Percentiles rank a stretch among this genome's conserved stretches.
Evolutionary conservation across 2,888 invertebrate species (phyloP).

Genomic region (Orthosia incerta): DNA sequence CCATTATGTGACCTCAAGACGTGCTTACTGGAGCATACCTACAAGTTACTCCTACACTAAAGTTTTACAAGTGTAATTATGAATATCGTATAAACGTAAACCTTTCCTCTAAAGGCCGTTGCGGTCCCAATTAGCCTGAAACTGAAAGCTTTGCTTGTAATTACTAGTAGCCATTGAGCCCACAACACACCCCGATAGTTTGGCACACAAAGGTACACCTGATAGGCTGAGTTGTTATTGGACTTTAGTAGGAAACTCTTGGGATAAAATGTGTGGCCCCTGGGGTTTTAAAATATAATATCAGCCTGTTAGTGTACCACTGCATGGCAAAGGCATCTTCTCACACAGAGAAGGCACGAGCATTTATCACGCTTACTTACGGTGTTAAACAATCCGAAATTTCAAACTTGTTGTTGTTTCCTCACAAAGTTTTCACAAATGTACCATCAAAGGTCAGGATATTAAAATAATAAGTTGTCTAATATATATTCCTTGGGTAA

Average conservation of each 20-base stretch:
- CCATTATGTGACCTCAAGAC: not conserved
- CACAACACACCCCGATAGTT: conserved; percentile 21
- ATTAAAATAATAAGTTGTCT: too few species aligned
- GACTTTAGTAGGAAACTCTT: conserved; percentile 7
- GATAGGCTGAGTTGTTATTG: conserved; percentile 10
- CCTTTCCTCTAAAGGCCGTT: conserved; percentile 25
- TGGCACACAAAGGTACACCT: conserved; percentile 18
- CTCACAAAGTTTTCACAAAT: too few species aligned
- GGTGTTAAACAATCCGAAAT: too few species aligned
- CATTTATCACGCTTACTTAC: too few species aligned
- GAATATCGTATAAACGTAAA: conserved; percentile 50
- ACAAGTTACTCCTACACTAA: conserved; percentile 26
- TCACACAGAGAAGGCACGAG: too few species aligned
- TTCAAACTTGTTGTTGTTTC: too few species aligned
- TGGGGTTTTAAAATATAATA: not conserved
- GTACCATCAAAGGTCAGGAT: too few species aligned
- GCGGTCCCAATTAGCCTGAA: conserved; percentile 32
- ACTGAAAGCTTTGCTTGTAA: conserved; percentile 39
- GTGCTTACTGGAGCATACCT: not conserved
- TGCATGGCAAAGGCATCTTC: too few species aligned
- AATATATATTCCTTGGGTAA: too few species aligned
- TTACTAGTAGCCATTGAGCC: conserved; percentile 33
- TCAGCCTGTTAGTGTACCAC: not conserved
- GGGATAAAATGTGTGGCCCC: not conserved
- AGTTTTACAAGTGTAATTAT: conserved; percentile 47